Evolutionary conservation across 2,888 invertebrate genomes (phyloP), one percentile per base, ranked within the genome.

Genomic region (Leucozona laternaria): DNA sequence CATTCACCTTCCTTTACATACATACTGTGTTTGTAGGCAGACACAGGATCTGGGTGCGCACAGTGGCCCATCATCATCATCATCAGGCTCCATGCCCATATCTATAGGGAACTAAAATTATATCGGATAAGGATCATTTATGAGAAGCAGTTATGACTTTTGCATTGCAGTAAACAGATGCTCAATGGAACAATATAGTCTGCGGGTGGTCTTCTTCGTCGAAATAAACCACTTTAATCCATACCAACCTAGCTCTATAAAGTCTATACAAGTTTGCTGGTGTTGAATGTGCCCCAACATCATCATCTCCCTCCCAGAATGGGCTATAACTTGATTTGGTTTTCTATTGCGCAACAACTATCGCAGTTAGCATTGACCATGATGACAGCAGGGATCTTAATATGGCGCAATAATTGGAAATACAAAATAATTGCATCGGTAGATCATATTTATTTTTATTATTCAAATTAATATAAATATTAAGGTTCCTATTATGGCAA

Each of bases 81-180:
- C n/a, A n/a, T n/a, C 43, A 48, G 15, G 68, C 55, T 40, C 20
- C 58, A 70, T 25, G 73, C 40, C 66, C 58, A 71, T 70, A 55
- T 73, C 77, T 73, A 50, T 70, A 64, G 85, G 81, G 77, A 73
- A 85, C 81, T 81, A 73, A 85, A 85, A 85, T 85, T 70, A 80
- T 57, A 64, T 77, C 76, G 76, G 80, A 85, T 80, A 80, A 77
- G 80, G 66, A 85, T 77, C 84, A 40, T 84, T 76, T 77, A 62
- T 70, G 62, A 48, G 57, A 60, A 48, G 78, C 78, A 72, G 82
- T 78, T 78, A 79, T 70, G 79, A 66, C 81, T 85, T 77, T 77
- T 81, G 77, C 85, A 60, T 31, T 77, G 45, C 76, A 68, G 62
- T 50, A 37, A 68, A 50, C 50, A 22, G 64, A 43, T 43, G 25